A percentile compares a stretch with the other conserved stretches of the same genome.
These are phyloP conservation scores for Oscheius sp. DNA, from an alignment of 2,888 invertebrate species.

Conservation along the genomic window DNA sequence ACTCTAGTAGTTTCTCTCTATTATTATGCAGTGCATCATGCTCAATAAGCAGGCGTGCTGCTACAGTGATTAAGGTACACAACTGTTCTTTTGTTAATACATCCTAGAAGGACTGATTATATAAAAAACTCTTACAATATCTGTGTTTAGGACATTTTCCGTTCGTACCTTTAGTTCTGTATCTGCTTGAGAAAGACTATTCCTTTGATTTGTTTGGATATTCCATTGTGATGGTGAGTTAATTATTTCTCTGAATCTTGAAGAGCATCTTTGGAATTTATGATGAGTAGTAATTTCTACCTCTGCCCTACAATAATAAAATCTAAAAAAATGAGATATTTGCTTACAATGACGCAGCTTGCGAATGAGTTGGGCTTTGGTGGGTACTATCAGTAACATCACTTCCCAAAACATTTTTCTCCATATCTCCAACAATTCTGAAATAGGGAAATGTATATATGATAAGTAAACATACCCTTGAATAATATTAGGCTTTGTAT, in stretches of 20 bases:
- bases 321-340: no score
- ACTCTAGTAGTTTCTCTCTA: constrained; percentile 23
- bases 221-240: not conserved
- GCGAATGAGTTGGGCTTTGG: no score
- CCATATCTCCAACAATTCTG: no score
- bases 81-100: not conserved
- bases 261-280: not conserved
- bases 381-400: no score
- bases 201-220: not conserved
- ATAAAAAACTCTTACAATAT: not conserved
- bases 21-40: constrained; percentile 20
- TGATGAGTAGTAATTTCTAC: not conserved
- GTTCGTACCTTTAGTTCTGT: not conserved
- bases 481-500: not conserved
- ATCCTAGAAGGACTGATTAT: no score
- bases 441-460: no score
- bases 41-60: constrained; percentile 13
- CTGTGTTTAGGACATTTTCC: not conserved
- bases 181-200: not conserved
- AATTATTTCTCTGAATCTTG: not conserved
- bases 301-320: no score
- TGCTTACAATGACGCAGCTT: no score
- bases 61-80: not conserved
- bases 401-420: no score
- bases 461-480: no score